A percentile compares a stretch with the other conserved stretches of the same genome.
Evolutionary conservation across 2,888 invertebrate genomes (phyloP).

Genomic region (Carterocephalus palaemon): DNA sequence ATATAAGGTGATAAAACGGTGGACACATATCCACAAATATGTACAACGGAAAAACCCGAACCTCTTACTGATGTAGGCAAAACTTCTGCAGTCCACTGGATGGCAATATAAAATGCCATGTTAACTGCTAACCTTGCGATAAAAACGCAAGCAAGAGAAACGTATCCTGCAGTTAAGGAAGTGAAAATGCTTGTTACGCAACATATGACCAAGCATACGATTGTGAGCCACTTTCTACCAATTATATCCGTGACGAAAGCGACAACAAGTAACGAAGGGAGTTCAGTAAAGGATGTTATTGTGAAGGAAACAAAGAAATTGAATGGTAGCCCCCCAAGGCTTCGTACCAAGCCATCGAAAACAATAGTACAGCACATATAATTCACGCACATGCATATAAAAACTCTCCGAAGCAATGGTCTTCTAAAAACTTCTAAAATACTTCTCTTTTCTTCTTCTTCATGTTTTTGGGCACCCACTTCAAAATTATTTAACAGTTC

Average conservation of each 20-base stretch:
- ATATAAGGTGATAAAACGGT: slow-evolving; percentile 53
- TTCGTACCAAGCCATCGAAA: slow-evolving; percentile 55
- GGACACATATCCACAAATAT: slow-evolving; percentile 52
- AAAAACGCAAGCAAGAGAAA: slow-evolving; percentile 52
- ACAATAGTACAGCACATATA: slow-evolving; percentile 48
- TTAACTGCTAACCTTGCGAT: slow-evolving; percentile 54
- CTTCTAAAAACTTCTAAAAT: slow-evolving; percentile 46
- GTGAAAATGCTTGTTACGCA: slow-evolving; percentile 47
- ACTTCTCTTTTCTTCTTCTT: slow-evolving; percentile 34
- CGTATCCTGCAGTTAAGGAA: slow-evolving; percentile 45
- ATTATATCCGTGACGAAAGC: slow-evolving; percentile 50
- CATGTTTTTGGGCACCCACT: slow-evolving; percentile 14
- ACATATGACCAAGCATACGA: slow-evolving; percentile 38
- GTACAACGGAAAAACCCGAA: slow-evolving; percentile 49
- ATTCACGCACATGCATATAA: slow-evolving; percentile 45
- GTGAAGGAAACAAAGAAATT: slow-evolving; percentile 61
- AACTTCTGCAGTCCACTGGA: slow-evolving; percentile 60
- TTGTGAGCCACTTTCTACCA: slow-evolving; percentile 50
- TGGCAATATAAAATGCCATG: slow-evolving; percentile 46
- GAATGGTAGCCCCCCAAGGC: slow-evolving; percentile 50
- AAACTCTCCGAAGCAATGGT: slow-evolving; percentile 45
- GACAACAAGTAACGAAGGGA: slow-evolving; percentile 51
- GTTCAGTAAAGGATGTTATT: slow-evolving; percentile 56
- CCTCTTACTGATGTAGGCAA: slow-evolving; percentile 59
- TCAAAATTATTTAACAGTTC: slow-evolving; percentile 48